Conservation (phyloP, 2,113 vertebrate species). For the Neoarius graeffei region DNA sequence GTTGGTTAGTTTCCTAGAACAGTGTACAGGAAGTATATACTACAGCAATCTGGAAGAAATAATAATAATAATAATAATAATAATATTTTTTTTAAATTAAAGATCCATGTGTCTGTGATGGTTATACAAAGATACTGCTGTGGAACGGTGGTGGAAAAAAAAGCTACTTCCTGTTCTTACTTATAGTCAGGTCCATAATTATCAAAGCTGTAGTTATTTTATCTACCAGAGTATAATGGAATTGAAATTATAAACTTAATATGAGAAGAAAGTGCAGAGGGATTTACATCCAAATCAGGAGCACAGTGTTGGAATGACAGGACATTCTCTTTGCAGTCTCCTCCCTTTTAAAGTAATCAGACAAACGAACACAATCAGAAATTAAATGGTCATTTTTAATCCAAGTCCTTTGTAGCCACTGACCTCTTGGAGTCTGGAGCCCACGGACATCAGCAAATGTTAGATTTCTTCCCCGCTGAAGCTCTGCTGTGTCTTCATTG, state of each 20-base stretch:
- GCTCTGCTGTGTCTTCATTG: too few species aligned
- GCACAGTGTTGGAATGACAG: not conserved
- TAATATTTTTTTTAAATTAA: not conserved
- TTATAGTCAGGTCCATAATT: not conserved
- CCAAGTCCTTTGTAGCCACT: not conserved
- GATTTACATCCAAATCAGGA: too few species aligned
- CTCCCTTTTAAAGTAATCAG: not conserved
- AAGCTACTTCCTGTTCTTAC: not conserved
- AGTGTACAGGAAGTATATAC: not conserved
- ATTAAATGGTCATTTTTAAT: not conserved
- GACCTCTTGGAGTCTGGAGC: too few species aligned
- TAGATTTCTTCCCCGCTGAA: too few species aligned
- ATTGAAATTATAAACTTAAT: not conserved
- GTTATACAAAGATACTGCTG: not conserved
- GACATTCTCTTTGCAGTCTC: too few species aligned
- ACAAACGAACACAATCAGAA: not conserved
- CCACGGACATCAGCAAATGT: too few species aligned
- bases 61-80: too few species aligned
- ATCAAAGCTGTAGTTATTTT: not conserved
- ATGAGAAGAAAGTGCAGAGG: not conserved
- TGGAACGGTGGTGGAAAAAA: not conserved
- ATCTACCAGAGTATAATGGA: not conserved
- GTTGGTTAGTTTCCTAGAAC: too few species aligned
- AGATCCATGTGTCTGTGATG: not conserved
- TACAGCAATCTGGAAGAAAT: not conserved